phyloP scores from a whole-genome alignment of 2,113 vertebrate species.

The Grus americana region DNA sequence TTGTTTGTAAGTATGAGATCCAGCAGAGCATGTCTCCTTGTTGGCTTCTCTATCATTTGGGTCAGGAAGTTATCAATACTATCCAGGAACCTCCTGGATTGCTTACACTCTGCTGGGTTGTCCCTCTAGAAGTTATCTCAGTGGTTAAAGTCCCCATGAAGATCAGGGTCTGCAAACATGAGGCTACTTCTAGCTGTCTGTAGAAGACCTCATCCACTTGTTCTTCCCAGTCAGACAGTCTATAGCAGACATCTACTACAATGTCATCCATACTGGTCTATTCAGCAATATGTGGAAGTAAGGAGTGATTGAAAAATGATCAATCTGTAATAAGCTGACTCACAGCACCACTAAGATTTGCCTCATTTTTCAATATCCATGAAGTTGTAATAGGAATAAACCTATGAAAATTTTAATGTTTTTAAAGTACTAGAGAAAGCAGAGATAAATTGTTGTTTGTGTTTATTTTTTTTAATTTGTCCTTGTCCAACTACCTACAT shows the following conservation, averaged over 20 bases:
- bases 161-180: background rate
- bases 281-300: background rate
- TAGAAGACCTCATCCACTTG: background rate
- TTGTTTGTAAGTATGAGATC: background rate
- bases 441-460: background rate
- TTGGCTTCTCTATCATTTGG: background rate
- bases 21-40: background rate
- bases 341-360: background rate
- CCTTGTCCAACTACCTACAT: background rate
- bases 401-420: background rate
- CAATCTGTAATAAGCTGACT: background rate
- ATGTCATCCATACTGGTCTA: background rate
- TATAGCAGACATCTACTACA: background rate
- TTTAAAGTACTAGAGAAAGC: background rate
- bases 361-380: conserved; percentile 26
- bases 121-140: background rate
- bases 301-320: conserved; percentile 1
- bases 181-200: background rate
- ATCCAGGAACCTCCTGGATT: background rate
- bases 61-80: background rate
- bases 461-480: background rate
- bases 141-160: background rate
- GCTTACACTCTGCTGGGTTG: background rate
- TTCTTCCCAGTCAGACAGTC: background rate
- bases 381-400: conserved; percentile 24